Base-by-base conservation (phyloP, 2,888 invertebrate genomes). In the Drosophila nr. fundita region DNA sequence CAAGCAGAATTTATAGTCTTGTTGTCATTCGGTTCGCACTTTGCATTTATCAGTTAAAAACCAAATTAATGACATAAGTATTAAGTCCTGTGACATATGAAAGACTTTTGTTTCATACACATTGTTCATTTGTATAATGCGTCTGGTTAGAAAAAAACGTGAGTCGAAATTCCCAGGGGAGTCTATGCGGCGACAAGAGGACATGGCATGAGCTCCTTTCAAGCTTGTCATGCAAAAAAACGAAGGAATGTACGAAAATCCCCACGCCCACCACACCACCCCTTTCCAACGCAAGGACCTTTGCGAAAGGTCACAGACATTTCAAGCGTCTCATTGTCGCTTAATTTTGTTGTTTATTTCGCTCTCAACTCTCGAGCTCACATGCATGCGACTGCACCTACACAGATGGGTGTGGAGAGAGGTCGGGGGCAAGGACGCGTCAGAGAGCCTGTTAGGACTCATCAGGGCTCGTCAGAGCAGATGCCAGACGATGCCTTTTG, bases 231-330 rank as follows among this genome's bases (percentile, higher is more conserved):
- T n/a, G 57, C 32, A 24, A n/a, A 53, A 57, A 40, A 30, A 27
- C 54, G 32, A 45, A 21, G 21, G 42, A 45, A 45, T 45, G 42
- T 32, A 29, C 2, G n/a, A 0, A 10, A 15, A 21, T 18, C 7
- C 15, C 49, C 11, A 49, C n/a, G 18, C 5, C 15, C 8, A 15
- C 1, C 4, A 32, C 8, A 15, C 1, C 4, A 32, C 15, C 7
- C 15, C 15, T 15, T 8, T 8, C 10, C 24, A 2, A 11, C 38
- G 27, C 30, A 63, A 21, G 13, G n/a, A 32, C 27, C 62, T 15
- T 21, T 45, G 58, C 49, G 15, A 75, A 82, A 90, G 87, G 87
- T 87, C 90, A 82, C 78, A 90, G 90, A 90, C 87, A 89, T 89
- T 82, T 87, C 60, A 87, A 89, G 82, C 62, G 76, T 75, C 80